A percentile compares a stretch with the other conserved stretches of the same genome.
Evolutionary conservation across 1,140 invertebrate genomes (phyloP).

Genomic region (Delia radicum): DNA sequence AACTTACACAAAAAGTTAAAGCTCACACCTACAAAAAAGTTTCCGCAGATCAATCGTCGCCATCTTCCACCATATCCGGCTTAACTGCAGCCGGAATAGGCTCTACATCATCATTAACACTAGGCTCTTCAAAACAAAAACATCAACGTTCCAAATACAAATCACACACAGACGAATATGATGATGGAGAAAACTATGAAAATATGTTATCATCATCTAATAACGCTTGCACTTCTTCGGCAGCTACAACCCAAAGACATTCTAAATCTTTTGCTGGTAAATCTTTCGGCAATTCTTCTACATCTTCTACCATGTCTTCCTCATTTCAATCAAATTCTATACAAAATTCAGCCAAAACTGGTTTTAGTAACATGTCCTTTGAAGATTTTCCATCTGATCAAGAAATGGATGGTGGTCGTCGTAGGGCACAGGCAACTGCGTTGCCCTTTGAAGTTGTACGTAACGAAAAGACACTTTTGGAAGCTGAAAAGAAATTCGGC

Average conservation of each 20-base stretch:
- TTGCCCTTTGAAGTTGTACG: constrained; percentile 68
- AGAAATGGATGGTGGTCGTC: constrained; percentile 48
- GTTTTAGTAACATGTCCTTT: constrained; percentile 79
- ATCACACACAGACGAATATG: constrained; percentile 48
- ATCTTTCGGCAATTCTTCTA: constrained; percentile 19
- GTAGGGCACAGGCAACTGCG: constrained; percentile 33
- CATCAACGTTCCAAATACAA: constrained; percentile 49
- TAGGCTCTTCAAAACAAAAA: constrained; percentile 47
- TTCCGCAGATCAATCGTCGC: neutral
- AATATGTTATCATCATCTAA: constrained; percentile 12
- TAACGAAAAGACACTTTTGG: constrained; percentile 56
- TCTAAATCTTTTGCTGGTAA: constrained; percentile 27
- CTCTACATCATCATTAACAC: constrained; percentile 27
- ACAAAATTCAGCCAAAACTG: constrained; percentile 57
- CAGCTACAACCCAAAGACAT: constrained; percentile 35
- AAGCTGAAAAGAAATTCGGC: constrained; percentile 65
- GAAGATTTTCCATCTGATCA: constrained; percentile 76
- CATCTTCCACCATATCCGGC: neutral
- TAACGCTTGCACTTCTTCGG: neutral
- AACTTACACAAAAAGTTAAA: constrained; percentile 52
- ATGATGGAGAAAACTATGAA: constrained; percentile 31
- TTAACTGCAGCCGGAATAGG: constrained; percentile 35
- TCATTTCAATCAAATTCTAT: constrained; percentile 54
- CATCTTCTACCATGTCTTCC: no score
- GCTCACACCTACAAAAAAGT: constrained; percentile 46